Base-by-base conservation (phyloP, 2,888 invertebrate genomes). In the Lithophane leautieri region DNA sequence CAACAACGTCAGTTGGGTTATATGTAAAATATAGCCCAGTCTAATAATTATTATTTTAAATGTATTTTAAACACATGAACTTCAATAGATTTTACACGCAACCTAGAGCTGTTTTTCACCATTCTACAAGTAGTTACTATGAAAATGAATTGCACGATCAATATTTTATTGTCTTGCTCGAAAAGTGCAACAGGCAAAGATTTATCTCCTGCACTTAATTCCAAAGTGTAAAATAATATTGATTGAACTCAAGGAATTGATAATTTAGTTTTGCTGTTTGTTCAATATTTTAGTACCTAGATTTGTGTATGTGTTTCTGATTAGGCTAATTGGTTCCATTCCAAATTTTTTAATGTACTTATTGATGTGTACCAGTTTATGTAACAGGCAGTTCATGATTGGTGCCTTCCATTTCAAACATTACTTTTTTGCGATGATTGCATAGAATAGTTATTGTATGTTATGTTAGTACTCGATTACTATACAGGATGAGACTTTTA, bases 1-100 rank as follows among this genome's bases (percentile, higher is more conserved):
- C 95, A 95, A 73, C 96, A 96, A 71, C 94, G 95, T 25, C 92
- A 91, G 22, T 79, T 88, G 60, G 91, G 86, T 50, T 90, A 61
- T 68, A 78, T 84, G 22, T 85, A 86, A 81, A 67, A 54, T 70
- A 34, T 9, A 47, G 34, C 19, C n/a, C 8, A 25, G 22, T 52
- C 8, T 34, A 28, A 22, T 42, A 12, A n/a, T 42, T 0, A 34
- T 68, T 42, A 56, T 66, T 58, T 74, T 54, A 16, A 50, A 70
- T 65, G 52, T 63, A 69, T 47, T 81, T 61, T 28, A 28, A 42
- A 70, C 72, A 70, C 25, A n/a, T 68, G 6, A 34, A 65, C 28
- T 66, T 56, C n/a, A 69, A 50, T 68, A 62, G 58, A 67, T 34
- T 63, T 34, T 22, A 63, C 28, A 67, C 40, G 11, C 54, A 42